phyloP scores from a whole-genome alignment of 2,888 invertebrate species.

The Mimachlamys varia region DNA sequence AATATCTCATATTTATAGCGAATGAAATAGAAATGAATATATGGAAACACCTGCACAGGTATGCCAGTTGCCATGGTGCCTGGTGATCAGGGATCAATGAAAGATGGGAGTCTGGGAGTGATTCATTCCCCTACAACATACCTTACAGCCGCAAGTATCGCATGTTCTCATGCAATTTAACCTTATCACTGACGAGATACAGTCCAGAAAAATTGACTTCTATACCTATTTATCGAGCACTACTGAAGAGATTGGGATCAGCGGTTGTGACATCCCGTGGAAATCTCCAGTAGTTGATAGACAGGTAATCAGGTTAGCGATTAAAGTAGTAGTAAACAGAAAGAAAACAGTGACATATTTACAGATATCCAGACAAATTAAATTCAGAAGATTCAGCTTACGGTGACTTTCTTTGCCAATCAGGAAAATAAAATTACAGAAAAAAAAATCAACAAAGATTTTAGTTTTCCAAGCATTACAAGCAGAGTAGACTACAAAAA shows the following conservation, averaged over 20 bases:
- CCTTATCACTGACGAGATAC: constrained; percentile 27
- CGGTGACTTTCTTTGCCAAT: background rate
- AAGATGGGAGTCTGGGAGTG: background rate
- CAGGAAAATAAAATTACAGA: background rate
- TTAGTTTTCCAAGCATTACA: background rate
- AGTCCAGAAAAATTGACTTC: constrained; percentile 1
- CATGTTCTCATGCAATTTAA: constrained; percentile 21
- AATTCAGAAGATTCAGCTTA: background rate
- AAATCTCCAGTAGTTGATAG: background rate
- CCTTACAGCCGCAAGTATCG: background rate
- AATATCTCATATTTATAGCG: constrained; percentile 13
- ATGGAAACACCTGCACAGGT: constrained; percentile 2
- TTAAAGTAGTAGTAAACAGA: background rate
- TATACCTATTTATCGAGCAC: constrained; percentile 1
- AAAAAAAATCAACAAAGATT: too few relatives aligned
- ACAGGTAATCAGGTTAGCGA: background rate
- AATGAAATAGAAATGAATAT: background rate
- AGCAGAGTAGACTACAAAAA: background rate
- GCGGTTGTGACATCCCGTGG: background rate
- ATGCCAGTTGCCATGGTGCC: background rate
- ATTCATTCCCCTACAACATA: background rate
- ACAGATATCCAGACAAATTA: background rate
- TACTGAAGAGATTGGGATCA: constrained; percentile 1
- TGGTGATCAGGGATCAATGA: constrained; percentile 11
- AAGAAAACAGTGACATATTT: background rate